Evolutionary conservation across 2,888 invertebrate species (phyloP), one percentile per base, ranked within the genome.

Genomic region (Cheilosia vernalis): DNA sequence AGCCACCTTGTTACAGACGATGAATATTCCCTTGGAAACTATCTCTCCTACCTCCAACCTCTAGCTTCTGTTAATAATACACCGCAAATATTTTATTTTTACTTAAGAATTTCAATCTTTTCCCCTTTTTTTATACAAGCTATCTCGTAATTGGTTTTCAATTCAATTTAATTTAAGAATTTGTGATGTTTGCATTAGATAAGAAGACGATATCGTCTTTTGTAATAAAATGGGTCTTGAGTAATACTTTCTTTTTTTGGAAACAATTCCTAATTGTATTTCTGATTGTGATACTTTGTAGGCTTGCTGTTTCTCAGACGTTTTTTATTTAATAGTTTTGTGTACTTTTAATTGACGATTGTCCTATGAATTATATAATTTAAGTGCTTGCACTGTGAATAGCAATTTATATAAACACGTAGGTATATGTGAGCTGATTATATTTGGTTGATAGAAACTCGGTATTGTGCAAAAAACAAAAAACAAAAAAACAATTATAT

Each of bases 241-340:
- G 19, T 24, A 27, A 10, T 7, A 37, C 37, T 37, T 27, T n/a
- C 15, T n/a, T n/a, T 24, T 24, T 47, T 6, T 47, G 10, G n/a
- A 49, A 51, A 51, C 6, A 5, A 33, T 24, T 44, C 60, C 42
- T 61, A 56, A 64, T 81, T 76, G 87, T 79, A 63, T 73, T 74
- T 67, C 44, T 87, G 79, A 87, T 88, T 76, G 58, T 87, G 80
- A 80, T 74, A 49, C 24, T 47, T 49, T 21, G 77, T 79, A 60
- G 78, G 67, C 37, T 70, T 37, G 37, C 37, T 37, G 37, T 37
- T 37, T 13, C 3, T 37, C 37, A 4, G 37, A 13, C 13, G 33
- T 10, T 33, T 37, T 74, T 69, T 67, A 42, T 58, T 77, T 51
- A 2, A 9, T 47, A 42, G 2, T 42, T 42, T 17, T 51, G 61